Percentiles rank a stretch among this genome's conserved stretches.
phyloP scores from a whole-genome alignment of 1,140 invertebrate species.

The Orussus abietinus region DNA sequence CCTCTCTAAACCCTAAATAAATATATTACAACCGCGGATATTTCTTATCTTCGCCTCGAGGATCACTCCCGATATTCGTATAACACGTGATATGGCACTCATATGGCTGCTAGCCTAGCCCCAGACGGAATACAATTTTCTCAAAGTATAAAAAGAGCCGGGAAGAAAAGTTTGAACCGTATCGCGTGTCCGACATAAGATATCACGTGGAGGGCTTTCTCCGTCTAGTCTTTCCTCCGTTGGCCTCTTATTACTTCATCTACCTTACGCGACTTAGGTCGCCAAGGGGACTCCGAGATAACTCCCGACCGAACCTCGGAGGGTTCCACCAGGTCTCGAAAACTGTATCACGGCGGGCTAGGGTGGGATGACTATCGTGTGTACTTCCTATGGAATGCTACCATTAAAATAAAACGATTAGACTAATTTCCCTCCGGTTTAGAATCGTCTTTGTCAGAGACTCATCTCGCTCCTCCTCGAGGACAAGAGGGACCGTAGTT shows the following conservation, averaged over 20 bases:
- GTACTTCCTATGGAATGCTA: constrained; percentile 45
- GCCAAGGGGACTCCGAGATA: too few species aligned
- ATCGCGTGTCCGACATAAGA: constrained; percentile 15
- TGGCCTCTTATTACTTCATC: too few species aligned
- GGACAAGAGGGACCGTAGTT: too few species aligned
- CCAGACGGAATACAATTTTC: constrained; percentile 31
- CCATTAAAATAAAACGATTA: constrained; percentile 34
- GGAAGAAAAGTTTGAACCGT: too few species aligned
- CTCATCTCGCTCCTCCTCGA: too few species aligned
- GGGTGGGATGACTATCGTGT: constrained; percentile 38
- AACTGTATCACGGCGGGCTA: constrained; percentile 8
- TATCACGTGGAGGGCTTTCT: too few species aligned
- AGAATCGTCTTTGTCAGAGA: too few species aligned
- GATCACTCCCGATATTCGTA: constrained; percentile 24
- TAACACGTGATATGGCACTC: constrained; percentile 40
- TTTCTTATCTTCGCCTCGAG: constrained; percentile 15
- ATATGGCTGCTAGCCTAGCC: constrained; percentile 43
- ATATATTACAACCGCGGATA: constrained; percentile 40
- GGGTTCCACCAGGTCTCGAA: too few species aligned
- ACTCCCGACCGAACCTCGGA: too few species aligned
- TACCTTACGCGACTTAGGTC: too few species aligned
- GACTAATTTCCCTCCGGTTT: too few species aligned
- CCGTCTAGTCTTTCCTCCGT: too few species aligned
- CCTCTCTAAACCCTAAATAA: constrained; percentile 34
- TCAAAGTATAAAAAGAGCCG: constrained; percentile 13